These are phyloP conservation scores for Drepana falcataria DNA, from an alignment of 2,888 invertebrate species.

Conservation along the genomic window DNA sequence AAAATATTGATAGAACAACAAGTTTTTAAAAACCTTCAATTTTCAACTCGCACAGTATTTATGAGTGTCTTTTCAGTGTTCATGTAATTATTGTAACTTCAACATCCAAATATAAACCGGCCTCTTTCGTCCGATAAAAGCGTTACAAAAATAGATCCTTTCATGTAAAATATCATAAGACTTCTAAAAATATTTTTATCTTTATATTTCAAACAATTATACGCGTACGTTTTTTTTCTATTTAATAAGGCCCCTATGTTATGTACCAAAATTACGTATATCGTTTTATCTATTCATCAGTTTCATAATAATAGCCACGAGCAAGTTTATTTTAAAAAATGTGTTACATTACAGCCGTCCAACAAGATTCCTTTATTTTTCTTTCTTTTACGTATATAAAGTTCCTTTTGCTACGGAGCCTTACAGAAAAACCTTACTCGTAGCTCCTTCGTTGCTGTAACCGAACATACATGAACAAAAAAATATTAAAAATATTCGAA, in stretches of 20 bases:
- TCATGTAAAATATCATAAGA: constrained; percentile 54
- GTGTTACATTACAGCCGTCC: constrained; percentile 7
- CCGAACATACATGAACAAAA: constrained; percentile 45
- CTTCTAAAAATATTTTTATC: constrained; percentile 55
- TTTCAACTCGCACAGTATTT: not conserved
- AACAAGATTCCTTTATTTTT: too few species aligned
- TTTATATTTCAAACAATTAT: constrained; percentile 44
- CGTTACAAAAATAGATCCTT: constrained; percentile 75
- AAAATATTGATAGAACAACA: not conserved
- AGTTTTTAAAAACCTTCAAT: not conserved
- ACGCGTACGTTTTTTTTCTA: constrained; percentile 27
- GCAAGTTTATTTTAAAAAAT: constrained; percentile 24
- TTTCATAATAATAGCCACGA: constrained; percentile 39
- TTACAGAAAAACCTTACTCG: constrained; percentile 21
- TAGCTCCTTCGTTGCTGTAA: constrained; percentile 50
- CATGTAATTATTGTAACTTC: constrained; percentile 1
- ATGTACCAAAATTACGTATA: constrained; percentile 71
- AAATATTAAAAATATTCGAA: constrained; percentile 59
- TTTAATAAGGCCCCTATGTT: constrained; percentile 64
- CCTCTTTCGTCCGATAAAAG: constrained; percentile 47
- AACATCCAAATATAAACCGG: constrained; percentile 8
- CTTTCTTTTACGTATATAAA: too few species aligned
- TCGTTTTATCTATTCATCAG: constrained; percentile 53
- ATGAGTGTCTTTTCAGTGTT: not conserved
- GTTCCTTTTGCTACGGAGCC: too few species aligned